Evolutionary conservation across 2,888 invertebrate species (phyloP).

Genomic region (Dasypogon diadema): DNA sequence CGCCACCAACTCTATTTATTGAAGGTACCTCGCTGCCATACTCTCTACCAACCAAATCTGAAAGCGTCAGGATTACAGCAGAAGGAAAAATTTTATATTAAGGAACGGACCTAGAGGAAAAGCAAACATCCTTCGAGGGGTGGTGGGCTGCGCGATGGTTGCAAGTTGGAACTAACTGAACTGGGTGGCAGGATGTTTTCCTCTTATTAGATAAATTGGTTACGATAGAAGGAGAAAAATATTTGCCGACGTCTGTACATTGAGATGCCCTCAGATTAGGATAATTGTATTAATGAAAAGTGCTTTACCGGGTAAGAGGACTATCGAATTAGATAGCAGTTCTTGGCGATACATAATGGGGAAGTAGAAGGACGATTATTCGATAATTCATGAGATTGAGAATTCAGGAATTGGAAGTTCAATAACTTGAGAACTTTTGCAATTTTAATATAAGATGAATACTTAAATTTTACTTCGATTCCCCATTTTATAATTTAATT

Average conservation of each 20-base stretch:
- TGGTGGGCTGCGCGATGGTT: not conserved
- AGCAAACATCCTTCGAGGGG: constrained; percentile 12
- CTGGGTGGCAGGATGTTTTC: constrained; percentile 21
- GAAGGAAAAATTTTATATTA: constrained; percentile 18
- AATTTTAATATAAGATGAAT: too few relatives aligned
- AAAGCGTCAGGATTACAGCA: constrained; percentile 14
- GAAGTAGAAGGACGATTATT: not conserved
- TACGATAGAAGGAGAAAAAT: constrained; percentile 48
- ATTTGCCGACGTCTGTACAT: constrained; percentile 48
- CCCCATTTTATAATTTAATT: too few relatives aligned
- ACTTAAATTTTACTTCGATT: too few relatives aligned
- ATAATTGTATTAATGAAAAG: constrained; percentile 53
- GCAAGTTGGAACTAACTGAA: not conserved
- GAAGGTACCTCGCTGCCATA: not conserved
- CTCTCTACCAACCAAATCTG: not conserved
- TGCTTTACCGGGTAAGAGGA: constrained; percentile 43
- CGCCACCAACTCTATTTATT: too few relatives aligned
- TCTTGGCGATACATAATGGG: constrained; percentile 28
- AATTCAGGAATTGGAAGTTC: not conserved
- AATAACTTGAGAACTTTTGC: too few relatives aligned
- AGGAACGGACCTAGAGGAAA: not conserved
- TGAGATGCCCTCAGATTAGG: constrained; percentile 47
- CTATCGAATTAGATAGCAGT: constrained; percentile 46
- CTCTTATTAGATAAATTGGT: constrained; percentile 52
- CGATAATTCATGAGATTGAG: constrained; percentile 8